These are phyloP conservation scores for Odontothrips loti DNA, from an alignment of 2,888 invertebrate genomes.

Conservation along the genomic window DNA sequence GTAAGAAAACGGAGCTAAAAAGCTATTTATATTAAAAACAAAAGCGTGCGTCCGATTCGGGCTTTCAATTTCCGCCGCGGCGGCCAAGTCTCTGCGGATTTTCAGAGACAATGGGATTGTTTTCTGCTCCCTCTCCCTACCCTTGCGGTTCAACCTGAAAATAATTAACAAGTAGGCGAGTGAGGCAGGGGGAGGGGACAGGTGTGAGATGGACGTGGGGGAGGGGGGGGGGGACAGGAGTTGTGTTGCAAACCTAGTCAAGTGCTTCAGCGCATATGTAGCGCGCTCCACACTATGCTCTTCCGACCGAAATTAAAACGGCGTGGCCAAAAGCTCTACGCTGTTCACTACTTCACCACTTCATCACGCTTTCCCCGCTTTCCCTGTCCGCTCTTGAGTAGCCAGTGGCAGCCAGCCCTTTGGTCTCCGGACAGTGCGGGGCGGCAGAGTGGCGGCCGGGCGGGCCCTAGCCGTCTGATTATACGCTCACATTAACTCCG, in stretches of 20 bases:
- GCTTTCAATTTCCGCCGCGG: neutral
- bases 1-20: neutral
- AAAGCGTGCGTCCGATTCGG: neutral
- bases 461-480: neutral
- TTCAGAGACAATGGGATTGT: neutral
- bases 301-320: neutral
- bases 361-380: neutral
- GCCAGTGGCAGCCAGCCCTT: too few relatives aligned
- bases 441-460: neutral
- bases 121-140: neutral
- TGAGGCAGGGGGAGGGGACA: neutral
- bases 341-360: neutral
- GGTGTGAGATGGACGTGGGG: neutral
- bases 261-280: too few relatives aligned
- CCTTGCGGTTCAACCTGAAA: neutral
- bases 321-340: neutral
- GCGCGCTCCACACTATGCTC: too few relatives aligned
- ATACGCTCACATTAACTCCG: constrained; percentile 12
- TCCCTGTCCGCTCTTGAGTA: too few relatives aligned
- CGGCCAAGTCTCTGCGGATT: neutral
- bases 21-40: constrained; percentile 25
- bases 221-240: neutral
- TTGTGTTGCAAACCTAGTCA: too few relatives aligned
- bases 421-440: too few relatives aligned
- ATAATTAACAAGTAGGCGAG: neutral